Evolutionary conservation across 30 jellyfish, hydroid and myxozoan genomes (phyloP).

Genomic region (Catostylus mosaicus): DNA sequence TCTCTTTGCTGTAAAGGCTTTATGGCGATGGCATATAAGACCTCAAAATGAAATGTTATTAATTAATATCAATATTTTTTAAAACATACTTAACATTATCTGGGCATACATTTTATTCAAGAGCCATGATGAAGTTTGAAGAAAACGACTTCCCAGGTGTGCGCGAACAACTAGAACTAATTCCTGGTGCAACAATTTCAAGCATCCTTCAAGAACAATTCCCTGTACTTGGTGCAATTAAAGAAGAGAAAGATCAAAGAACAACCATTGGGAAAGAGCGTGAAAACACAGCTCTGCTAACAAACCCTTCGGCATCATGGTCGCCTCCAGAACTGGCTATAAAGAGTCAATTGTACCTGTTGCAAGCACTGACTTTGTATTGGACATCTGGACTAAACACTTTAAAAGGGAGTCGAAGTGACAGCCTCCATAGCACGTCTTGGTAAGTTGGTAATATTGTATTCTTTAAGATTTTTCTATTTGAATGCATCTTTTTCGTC

Average conservation of each 20-base stretch:
- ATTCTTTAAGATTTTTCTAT: no score
- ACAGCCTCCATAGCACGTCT: conserved; percentile 95
- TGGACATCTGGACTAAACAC: conserved; percentile 99
- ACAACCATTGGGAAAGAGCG: conserved; percentile 30
- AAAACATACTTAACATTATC: not conserved
- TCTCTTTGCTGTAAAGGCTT: no score
- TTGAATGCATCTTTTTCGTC: no score
- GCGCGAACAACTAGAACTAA: conserved; percentile 89
- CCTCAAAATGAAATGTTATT: no score
- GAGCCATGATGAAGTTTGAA: conserved; percentile 97
- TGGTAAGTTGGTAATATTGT: conserved; percentile 87
- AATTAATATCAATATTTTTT: not conserved
- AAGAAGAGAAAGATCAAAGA: conserved; percentile 78
- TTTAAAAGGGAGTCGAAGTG: conserved; percentile 93
- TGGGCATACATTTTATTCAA: conserved; percentile 13
- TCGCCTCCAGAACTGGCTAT: conserved; percentile 75
- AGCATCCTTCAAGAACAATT: conserved; percentile 93
- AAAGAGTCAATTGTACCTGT: conserved; percentile 80
- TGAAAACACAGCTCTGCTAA: conserved; percentile 1
- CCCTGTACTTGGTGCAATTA: conserved; percentile 95
- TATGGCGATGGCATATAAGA: no score
- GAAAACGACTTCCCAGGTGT: conserved; percentile 97
- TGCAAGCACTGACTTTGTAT: conserved; percentile 94
- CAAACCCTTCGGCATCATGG: conserved; percentile 61
- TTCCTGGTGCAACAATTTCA: conserved; percentile 93